phyloP scores from a whole-genome alignment of 2,888 invertebrate genomes.

The Pogonocherus hispidulus region DNA sequence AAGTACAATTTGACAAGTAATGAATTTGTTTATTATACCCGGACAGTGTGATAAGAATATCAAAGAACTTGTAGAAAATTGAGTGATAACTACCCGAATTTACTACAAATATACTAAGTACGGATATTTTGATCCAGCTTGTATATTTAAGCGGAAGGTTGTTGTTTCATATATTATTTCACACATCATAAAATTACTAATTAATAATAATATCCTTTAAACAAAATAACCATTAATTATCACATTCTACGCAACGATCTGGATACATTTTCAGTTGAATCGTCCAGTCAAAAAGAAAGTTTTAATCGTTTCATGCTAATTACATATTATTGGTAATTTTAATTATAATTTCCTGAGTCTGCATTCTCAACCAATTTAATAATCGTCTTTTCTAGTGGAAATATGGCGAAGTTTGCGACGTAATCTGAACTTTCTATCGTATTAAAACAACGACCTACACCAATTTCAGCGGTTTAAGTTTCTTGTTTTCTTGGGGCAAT shows the following conservation, averaged over 20 bases:
- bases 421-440: constrained; percentile 8
- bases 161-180: too few species aligned
- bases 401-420: neutral
- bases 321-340: neutral
- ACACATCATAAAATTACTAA: too few species aligned
- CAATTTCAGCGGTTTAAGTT: neutral
- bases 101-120: too few species aligned
- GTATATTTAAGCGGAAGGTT: too few species aligned
- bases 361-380: neutral
- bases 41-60: too few species aligned
- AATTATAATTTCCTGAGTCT: constrained; percentile 6
- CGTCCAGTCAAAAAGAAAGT: neutral
- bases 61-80: too few species aligned
- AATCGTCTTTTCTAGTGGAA: neutral
- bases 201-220: neutral
- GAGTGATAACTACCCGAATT: too few species aligned
- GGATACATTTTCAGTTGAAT: neutral
- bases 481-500: neutral
- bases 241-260: too few species aligned
- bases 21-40: too few species aligned
- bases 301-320: neutral
- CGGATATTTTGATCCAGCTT: too few species aligned
- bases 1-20: too few species aligned
- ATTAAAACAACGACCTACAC: constrained; percentile 5
- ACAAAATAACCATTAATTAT: neutral